Evolutionary conservation across 2,888 invertebrate genomes (phyloP), one percentile per base, ranked within the genome.

Genomic region (Uloborus plumipes): DNA sequence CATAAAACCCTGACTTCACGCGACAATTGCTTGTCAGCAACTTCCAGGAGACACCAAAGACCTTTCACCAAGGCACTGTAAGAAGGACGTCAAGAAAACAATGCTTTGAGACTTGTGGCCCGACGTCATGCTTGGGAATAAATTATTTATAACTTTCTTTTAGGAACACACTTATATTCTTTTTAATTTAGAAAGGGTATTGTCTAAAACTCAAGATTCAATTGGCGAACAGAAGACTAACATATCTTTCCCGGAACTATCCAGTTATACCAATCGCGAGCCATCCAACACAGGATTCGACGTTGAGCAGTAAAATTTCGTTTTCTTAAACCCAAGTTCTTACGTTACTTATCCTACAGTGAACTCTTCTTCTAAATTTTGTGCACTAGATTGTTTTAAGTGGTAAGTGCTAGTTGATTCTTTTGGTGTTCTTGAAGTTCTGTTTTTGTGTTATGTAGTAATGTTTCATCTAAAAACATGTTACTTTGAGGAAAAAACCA

Each of bases 1-100:
- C 55, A 55, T 55, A 55, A 55, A 55, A 55, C 20, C 39, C 20
- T 55, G 18, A 55, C 20, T 55, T 55, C 55, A 55, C n/a, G 55
- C 15, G 20, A 16, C 55, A 55, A 55, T 55, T 55, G 18, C 20
- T 55, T 55, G 20, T 55, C 55, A 55, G 6, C 20, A 55, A 55
- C n/a, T 55, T 55, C 20, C 55, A 55, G 55, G 20, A 55, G n/a
- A 55, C 55, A 55, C 20, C 55, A n/a, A 20, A n/a, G 55, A 18
- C 55, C 55, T 55, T 55, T 55, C 55, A 55, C 55, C 55, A 55
- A 55, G 55, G 55, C 20, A 18, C 55, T 55, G 55, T 55, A 9
- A 55, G 55, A 55, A 55, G 55, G 55, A 55, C 55, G 55, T 20
- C 55, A 55, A 18, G 55, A 55, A 20, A 55, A 55, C 55, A 55